Evolutionary conservation across 2,797 vertebrate genomes (phyloP).

Genomic region (Eulemur rubriventer): DNA sequence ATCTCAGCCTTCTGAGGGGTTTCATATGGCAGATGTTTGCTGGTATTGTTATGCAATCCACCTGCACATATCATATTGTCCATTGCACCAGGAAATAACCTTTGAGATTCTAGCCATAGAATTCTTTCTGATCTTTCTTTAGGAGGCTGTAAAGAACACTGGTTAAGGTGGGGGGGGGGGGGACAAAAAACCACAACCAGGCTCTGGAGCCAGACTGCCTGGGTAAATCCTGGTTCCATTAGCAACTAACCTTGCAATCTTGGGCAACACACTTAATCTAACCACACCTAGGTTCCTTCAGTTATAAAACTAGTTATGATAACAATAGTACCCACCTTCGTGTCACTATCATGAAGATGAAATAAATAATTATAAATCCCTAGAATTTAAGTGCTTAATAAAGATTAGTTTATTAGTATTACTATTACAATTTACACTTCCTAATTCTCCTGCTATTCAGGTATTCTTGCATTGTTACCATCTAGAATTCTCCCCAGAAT

Average conservation of each 20-base stretch:
- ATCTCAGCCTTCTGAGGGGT: background rate
- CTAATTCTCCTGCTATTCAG: background rate
- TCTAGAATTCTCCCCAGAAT: background rate
- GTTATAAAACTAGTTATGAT: background rate
- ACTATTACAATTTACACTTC: background rate
- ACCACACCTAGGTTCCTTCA: accelerated
- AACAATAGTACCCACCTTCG: background rate
- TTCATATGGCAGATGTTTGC: accelerated
- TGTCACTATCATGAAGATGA: background rate
- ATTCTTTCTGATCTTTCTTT: background rate
- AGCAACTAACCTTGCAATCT: background rate
- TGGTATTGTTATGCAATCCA: background rate
- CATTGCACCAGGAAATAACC: background rate
- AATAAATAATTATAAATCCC: background rate
- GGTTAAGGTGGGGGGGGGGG: too few relatives aligned
- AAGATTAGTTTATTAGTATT: background rate
- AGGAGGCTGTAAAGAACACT: background rate
- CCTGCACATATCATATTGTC: accelerated
- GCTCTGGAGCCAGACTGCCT: background rate
- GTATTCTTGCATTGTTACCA: background rate
- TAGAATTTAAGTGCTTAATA: background rate
- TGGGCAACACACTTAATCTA: background rate
- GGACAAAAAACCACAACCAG: background rate
- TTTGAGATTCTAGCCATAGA: background rate
- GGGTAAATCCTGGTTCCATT: background rate